Conservation (phyloP, 2,797 vertebrate genomes). For the Pangasius krempfi region DNA sequence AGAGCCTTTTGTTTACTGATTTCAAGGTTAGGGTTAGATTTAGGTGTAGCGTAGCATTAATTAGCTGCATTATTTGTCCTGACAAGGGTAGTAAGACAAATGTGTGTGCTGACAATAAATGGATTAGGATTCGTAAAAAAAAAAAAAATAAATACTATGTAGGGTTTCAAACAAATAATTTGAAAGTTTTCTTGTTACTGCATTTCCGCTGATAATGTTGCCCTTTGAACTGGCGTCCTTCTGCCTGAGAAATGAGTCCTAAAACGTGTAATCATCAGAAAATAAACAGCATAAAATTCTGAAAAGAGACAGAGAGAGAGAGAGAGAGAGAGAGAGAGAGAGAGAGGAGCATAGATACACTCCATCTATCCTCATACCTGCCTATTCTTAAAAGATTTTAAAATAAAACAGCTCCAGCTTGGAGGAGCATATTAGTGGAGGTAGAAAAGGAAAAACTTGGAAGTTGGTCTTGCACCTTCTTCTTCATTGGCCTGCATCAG, state of each 20-base stretch:
- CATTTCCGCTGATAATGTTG: background rate
- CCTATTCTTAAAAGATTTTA: background rate
- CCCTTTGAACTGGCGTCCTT: background rate
- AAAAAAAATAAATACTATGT: too few relatives aligned
- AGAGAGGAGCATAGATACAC: background rate
- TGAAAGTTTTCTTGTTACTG: too few relatives aligned
- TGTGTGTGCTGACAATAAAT: background rate
- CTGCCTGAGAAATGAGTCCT: too few relatives aligned
- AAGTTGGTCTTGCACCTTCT: constrained; percentile 41
- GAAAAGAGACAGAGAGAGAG: too few relatives aligned
- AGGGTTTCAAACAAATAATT: too few relatives aligned
- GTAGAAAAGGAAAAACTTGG: constrained; percentile 20
- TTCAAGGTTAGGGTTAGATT: background rate
- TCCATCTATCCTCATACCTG: background rate
- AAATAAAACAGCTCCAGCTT: constrained; percentile 28
- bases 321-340: too few relatives aligned
- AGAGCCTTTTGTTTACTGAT: background rate
- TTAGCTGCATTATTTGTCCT: background rate
- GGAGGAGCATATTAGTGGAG: constrained; percentile 48
- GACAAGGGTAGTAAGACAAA: background rate
- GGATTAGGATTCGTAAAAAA: too few relatives aligned
- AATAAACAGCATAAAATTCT: too few relatives aligned
- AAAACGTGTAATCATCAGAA: too few relatives aligned
- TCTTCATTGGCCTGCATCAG: constrained; percentile 32
- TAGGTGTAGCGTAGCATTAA: background rate